phyloP scores from a whole-genome alignment of 2,888 invertebrate species.

The Marronus borbonicus region DNA sequence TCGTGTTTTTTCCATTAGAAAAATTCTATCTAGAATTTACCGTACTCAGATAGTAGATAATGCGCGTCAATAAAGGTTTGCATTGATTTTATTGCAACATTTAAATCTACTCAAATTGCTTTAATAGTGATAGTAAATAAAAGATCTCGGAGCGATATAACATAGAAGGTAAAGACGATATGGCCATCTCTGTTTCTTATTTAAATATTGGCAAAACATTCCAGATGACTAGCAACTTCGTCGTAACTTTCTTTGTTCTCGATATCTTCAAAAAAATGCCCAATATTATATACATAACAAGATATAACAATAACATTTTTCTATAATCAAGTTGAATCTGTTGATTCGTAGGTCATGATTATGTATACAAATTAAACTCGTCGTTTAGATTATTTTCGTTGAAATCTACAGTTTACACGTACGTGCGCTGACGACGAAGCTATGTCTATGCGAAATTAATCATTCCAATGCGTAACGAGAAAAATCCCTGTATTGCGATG shows the following conservation, averaged over 20 bases:
- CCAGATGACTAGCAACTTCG: conserved; percentile 13
- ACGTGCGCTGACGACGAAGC: background rate
- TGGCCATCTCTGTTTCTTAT: background rate
- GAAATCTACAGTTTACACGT: background rate
- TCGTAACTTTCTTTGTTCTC: conserved; percentile 15
- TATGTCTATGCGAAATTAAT: background rate
- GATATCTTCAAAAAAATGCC: background rate
- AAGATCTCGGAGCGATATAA: background rate
- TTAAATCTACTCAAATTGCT: too few relatives aligned
- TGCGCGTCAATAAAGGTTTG: too few relatives aligned
- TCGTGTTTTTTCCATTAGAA: conserved; percentile 4
- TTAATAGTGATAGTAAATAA: too few relatives aligned
- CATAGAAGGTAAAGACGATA: background rate
- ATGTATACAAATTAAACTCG: background rate
- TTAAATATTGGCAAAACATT: conserved; percentile 39
- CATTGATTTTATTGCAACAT: too few relatives aligned
- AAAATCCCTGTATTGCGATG: background rate
- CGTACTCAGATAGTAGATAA: too few relatives aligned
- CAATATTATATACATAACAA: background rate
- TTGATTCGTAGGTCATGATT: conserved; percentile 33
- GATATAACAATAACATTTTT: background rate
- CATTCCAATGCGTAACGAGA: background rate
- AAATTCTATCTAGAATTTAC: too few relatives aligned
- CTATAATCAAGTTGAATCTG: background rate
- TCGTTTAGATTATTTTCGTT: background rate